Evolutionary conservation across 2,888 invertebrate genomes (phyloP), one percentile per base, ranked within the genome.

Genomic region (Punctoribates punctum): DNA sequence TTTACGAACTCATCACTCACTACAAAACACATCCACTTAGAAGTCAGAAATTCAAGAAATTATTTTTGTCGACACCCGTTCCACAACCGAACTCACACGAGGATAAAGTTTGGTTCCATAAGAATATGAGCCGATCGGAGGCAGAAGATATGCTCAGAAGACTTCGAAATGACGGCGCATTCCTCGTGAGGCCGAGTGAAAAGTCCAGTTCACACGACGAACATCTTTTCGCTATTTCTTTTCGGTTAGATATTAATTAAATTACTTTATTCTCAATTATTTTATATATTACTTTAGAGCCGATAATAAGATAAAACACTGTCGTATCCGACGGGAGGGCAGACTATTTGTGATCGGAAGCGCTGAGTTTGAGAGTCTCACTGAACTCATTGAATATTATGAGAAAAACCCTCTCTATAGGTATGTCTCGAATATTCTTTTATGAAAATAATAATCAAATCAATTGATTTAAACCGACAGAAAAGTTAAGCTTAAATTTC

Each of bases 301-400:
- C 2, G 94, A 94, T 81, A 92, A 90, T 74, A 93, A 94, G 84
- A 96, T 97, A 79, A 98, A 98, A 84, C 98, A 99, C 84, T 99
- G 97, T 84, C 89, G 96, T 73, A 93, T 99, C 78, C 93, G 93
- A 84, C 88, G 92, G 73, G 96, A 97, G 82, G 96, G 96, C 0
- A 88, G 96, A 0, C 85, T 96, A 17, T 97, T 93, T 84, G 90
- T 91, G 0, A 93, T 96, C 78, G 95, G 97, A 46, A 90, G 90
- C 60, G 91, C 92, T 46, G 91, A 93, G 82, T 99, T 98, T 85
- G 98, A 98, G 85, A 96, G 93, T 82, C 86, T 99, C n/a, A 92
- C 96, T 0, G 95, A 96, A 81, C 86, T 99, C 78, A 93, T 99
- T 5, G 89, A 89, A 78, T 94, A 94, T 84, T 99, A 96, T 83